These are phyloP conservation scores for Limenitis camilla DNA, from an alignment of 2,888 invertebrate species.

Conservation along the genomic window DNA sequence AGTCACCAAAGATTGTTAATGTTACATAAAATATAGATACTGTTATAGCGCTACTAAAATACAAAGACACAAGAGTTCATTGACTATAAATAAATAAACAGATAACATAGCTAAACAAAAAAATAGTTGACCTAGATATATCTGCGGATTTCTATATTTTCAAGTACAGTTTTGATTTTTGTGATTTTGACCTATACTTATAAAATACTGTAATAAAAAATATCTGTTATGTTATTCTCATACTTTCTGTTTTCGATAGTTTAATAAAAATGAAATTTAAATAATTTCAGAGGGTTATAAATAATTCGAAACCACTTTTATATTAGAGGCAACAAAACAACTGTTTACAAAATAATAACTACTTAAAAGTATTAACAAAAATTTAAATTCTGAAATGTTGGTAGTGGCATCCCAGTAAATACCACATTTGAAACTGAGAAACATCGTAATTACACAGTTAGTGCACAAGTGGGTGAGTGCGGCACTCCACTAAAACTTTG, in stretches of 20 bases:
- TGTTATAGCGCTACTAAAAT: constrained; percentile 7
- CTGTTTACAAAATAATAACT: too few relatives aligned
- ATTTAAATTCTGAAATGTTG: too few relatives aligned
- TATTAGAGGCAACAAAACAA: neutral
- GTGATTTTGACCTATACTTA: too few relatives aligned
- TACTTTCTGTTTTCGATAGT: too few relatives aligned
- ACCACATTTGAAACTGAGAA: constrained; percentile 21
- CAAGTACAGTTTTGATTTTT: too few relatives aligned
- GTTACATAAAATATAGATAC: neutral
- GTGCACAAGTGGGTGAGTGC: constrained; percentile 51
- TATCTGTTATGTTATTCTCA: too few relatives aligned
- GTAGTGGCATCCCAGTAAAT: too few relatives aligned
- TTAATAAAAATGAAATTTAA: too few relatives aligned
- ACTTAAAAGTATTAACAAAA: too few relatives aligned
- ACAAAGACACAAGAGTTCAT: constrained; percentile 14
- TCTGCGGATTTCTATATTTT: neutral
- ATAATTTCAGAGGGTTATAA: neutral
- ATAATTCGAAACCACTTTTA: neutral
- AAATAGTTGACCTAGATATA: neutral
- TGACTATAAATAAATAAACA: constrained; percentile 17
- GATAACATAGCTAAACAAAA: constrained; percentile 5
- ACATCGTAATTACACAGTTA: constrained; percentile 46
- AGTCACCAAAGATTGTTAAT: neutral
- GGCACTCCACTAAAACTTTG: constrained; percentile 24
- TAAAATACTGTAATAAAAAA: too few relatives aligned